Percentiles rank a stretch among this genome's conserved stretches.
Evolutionary conservation across 2,888 invertebrate species (phyloP).

Genomic region (Napeogenes sylphis): DNA sequence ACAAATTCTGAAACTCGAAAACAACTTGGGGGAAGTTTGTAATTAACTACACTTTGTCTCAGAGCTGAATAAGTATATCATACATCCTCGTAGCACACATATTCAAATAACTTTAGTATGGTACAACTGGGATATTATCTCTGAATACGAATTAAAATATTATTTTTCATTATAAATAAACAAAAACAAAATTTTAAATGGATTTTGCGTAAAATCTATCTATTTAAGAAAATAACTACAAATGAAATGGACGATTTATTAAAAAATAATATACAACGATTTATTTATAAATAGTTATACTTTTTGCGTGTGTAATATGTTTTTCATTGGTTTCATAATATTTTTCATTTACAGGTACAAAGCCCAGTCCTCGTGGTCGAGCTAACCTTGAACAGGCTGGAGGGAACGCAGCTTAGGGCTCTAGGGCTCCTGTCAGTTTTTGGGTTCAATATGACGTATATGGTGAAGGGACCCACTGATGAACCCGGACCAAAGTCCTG

Average conservation of each 20-base stretch:
- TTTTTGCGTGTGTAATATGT: too few relatives aligned
- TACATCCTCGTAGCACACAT: neutral
- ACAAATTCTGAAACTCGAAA: neutral
- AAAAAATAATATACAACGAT: too few relatives aligned
- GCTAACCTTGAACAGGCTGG: slow-evolving; percentile 82
- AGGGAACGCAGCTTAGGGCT: slow-evolving; percentile 90
- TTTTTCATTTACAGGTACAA: slow-evolving; percentile 63
- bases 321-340: neutral
- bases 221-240: too few relatives aligned
- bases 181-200: too few relatives aligned
- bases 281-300: too few relatives aligned
- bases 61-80: neutral
- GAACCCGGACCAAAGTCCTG: slow-evolving; percentile 80
- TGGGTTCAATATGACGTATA: slow-evolving; percentile 95
- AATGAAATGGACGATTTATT: too few relatives aligned
- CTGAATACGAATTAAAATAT: too few relatives aligned
- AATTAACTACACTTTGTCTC: slow-evolving; percentile 3
- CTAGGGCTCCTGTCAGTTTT: slow-evolving; percentile 89
- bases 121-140: too few relatives aligned
- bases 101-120: neutral
- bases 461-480: slow-evolving; percentile 77
- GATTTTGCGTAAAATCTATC: too few relatives aligned
- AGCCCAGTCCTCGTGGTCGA: slow-evolving; percentile 88
- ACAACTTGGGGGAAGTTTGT: neutral
- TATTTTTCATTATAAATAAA: too few relatives aligned